phyloP scores from a whole-genome alignment of 2,888 invertebrate genomes.

The Proisotoma minuta region DNA sequence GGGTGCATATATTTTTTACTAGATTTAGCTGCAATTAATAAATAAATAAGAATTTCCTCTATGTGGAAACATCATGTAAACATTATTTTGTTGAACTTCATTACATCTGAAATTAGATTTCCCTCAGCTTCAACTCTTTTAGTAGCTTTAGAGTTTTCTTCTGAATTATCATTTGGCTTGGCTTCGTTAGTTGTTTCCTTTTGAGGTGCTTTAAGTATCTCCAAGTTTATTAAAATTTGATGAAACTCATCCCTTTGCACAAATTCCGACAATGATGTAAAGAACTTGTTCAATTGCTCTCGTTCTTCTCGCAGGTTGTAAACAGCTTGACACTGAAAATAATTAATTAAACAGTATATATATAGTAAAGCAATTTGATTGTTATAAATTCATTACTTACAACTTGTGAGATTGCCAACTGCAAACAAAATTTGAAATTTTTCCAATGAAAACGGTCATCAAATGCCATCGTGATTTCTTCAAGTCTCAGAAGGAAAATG shows the following conservation, averaged over 20 bases:
- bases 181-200: too few species aligned
- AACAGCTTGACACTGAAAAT: constrained; percentile 41
- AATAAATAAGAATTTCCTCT: too few species aligned
- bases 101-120: too few species aligned
- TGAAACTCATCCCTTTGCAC: constrained; percentile 62
- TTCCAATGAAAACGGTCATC: constrained; percentile 62
- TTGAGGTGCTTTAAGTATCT: constrained; percentile 49
- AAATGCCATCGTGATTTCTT: constrained; percentile 60
- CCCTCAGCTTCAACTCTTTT: too few species aligned
- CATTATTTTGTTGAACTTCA: background rate
- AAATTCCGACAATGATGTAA: constrained; percentile 57
- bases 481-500: constrained; percentile 59
- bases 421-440: constrained; percentile 62
- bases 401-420: constrained; percentile 62
- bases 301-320: constrained; percentile 50
- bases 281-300: constrained; percentile 54
- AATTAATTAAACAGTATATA: background rate
- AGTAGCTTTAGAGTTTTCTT: too few species aligned
- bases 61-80: background rate
- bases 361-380: background rate
- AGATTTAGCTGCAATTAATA: constrained; percentile 59
- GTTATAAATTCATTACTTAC: constrained; percentile 52
- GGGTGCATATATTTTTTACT: constrained; percentile 60
- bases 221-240: constrained; percentile 58
- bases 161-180: too few species aligned